Percentiles rank a stretch among this genome's conserved stretches.
These are phyloP conservation scores for Pachyrhynchus sulphureomaculatus DNA, from an alignment of 1,140 invertebrate species.

Conservation along the genomic window DNA sequence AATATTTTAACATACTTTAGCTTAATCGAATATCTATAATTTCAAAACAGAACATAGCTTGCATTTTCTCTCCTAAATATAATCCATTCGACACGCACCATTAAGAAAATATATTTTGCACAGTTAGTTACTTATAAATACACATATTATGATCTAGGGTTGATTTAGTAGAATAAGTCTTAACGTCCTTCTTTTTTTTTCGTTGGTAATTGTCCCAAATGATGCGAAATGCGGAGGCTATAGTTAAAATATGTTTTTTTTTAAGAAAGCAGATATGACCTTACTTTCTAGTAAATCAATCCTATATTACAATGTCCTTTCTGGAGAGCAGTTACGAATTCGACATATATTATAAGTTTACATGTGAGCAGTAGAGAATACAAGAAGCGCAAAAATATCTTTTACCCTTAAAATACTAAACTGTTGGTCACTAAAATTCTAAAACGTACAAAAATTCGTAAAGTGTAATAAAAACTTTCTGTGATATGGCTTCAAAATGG, in stretches of 20 bases:
- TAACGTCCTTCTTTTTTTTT: too few relatives aligned
- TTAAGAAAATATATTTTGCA: slow-evolving; percentile 32
- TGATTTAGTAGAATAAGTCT: too few relatives aligned
- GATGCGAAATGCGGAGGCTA: too few relatives aligned
- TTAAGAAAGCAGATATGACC: too few relatives aligned
- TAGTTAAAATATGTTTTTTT: too few relatives aligned
- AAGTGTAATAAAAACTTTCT: slow-evolving; percentile 19
- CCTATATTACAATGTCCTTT: too few relatives aligned
- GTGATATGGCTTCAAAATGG: slow-evolving; percentile 40
- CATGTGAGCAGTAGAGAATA: slow-evolving; percentile 23
- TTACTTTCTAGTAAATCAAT: too few relatives aligned
- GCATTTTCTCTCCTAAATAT: slow-evolving; percentile 19
- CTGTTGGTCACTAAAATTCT: slow-evolving; percentile 3
- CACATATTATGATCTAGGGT: too few relatives aligned
- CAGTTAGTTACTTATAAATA: slow-evolving; percentile 20
- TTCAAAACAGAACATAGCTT: slow-evolving; percentile 29
- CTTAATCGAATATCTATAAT: slow-evolving; percentile 35
- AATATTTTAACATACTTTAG: slow-evolving; percentile 43
- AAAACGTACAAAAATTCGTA: slow-evolving; percentile 15
- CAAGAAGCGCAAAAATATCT: slow-evolving; percentile 3
- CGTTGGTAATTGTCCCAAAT: too few relatives aligned
- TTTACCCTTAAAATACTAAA: neutral
- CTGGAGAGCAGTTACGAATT: too few relatives aligned
- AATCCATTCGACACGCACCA: slow-evolving; percentile 24
- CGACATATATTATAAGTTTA: slow-evolving; percentile 17